Evolutionary conservation across 2,888 invertebrate genomes (phyloP), one percentile per base, ranked within the genome.

Genomic region (Euphydryas editha): DNA sequence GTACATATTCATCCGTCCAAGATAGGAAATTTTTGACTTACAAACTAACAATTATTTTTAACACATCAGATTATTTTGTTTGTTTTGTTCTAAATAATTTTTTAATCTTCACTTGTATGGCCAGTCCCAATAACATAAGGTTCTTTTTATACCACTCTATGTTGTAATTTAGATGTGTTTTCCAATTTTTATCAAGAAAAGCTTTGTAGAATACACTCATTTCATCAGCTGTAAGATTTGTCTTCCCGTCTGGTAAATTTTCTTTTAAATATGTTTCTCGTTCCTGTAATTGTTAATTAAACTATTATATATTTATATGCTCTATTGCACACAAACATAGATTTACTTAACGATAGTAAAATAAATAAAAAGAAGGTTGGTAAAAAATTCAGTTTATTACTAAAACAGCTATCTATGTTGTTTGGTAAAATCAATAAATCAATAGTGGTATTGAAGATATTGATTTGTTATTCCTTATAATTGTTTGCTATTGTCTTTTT

Each of bases 131-230:
- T 62, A 97, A 84, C 17, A 92, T 91, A 54, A 96, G 86, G 87
- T 98, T 98, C 79, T 94, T 96, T 76, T 94, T 94, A 83, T 98
- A 97, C 98, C 98, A 98, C 67, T 95, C 94, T 61, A 95, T 90
- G 80, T 98, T 98, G 81, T 98, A 98, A 67, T 92, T 86, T 0
- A 96, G 86, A 83, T 98, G 98, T 0, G 90, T 84, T 74, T 93
- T 94, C 95, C 96, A 96, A 83, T 98, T 96, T 79, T 96, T 95
- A 83, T 98, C 96, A 15, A 98, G 90, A 83, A 98, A 98, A 58
- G 94, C 86, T 88, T 97, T 97, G 81, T 98, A 98, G 86, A 98
- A 98, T 24, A 95, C 94, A 76, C 98, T 97, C 96, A 98, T 96
- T 86, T 97, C 96, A 86, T 97, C 97, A 1, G 97, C 95, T 5